Evolutionary conservation across 2,113 vertebrate species (phyloP), one percentile per base, ranked within the genome.

Genomic region (Sorex fumeus): DNA sequence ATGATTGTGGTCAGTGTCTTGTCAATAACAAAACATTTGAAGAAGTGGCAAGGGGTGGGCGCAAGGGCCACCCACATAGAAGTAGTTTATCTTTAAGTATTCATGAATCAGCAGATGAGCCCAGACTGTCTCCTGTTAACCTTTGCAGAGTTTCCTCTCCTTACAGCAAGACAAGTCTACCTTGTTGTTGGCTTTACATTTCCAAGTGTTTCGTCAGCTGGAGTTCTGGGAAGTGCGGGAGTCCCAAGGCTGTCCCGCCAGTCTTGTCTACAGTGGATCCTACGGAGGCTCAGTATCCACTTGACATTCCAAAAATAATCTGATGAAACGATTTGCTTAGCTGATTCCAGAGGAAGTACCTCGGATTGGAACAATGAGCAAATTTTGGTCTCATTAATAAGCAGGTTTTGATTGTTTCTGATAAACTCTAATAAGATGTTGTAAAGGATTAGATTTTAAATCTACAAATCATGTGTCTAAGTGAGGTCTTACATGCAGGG

Each of bases 121-220:
- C 66, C 6, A 47, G 16, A 43, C 28, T 13, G 8, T 69, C 36
- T 69, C 28, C 62, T 67, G 57, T 67, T 43, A 27, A 28, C 19
- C 50, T 88, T 66, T 43, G 43, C 71, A 71, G 77, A 60, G 25
- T 71, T 93, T 92, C 18, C 12, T 88, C 78, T 89, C 57, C 32
- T 88, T 45, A 7, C 1, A 12, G 21, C 76, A 57, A 93, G 81
- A 75, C 27, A 28, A 27, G 2, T 30, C 60, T 74, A 82, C 57
- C 32, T 43, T 94, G 13, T n/a, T 79, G 21, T 53, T 87, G 64
- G 43, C 34, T 32, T 89, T 70, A 89, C 27, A 79, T 45, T 87
- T 88, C 71, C 18, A 83, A 78, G 62, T 43, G 57, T 81, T 84
- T 86, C 50, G 45, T 84, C 76, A 95, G 45, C 18, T 74, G 25